A percentile compares a stretch with the other conserved stretches of the same genome.
These are phyloP conservation scores for Lycaena phlaeas DNA, from an alignment of 2,888 invertebrate genomes.

Conservation along the genomic window DNA sequence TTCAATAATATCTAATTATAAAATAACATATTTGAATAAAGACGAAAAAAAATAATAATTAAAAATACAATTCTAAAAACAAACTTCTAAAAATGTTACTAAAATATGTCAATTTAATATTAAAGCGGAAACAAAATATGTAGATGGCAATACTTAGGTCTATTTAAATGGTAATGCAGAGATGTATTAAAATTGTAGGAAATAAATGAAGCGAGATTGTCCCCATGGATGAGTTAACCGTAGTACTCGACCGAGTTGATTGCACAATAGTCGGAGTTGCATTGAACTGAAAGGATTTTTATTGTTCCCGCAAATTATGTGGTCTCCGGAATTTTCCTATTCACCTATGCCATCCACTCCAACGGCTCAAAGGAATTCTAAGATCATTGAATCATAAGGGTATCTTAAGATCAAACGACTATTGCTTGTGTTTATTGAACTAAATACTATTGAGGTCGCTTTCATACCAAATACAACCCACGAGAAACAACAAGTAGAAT, in stretches of 20 bases:
- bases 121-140: too few relatives aligned
- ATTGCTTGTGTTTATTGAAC: too few relatives aligned
- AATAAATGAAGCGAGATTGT: not conserved
- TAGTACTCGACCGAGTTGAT: not conserved
- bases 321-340: not conserved
- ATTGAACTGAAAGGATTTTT: slow-evolving; percentile 8
- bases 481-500: too few relatives aligned
- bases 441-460: too few relatives aligned
- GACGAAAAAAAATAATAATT: too few relatives aligned
- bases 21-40: too few relatives aligned
- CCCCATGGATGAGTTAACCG: slow-evolving; percentile 4
- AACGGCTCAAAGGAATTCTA: not conserved
- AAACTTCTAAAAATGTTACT: not conserved
- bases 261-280: slow-evolving; percentile 6
- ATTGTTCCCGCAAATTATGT: slow-evolving; percentile 2
- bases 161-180: too few relatives aligned
- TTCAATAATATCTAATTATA: too few relatives aligned
- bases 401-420: too few relatives aligned
- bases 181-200: not conserved
- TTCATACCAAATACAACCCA: too few relatives aligned
- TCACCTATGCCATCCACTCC: not conserved
- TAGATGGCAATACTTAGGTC: too few relatives aligned
- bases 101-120: too few relatives aligned
- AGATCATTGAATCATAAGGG: not conserved
- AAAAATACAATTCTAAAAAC: not conserved